Evolutionary conservation across 2,113 vertebrate species (phyloP), one percentile per base, ranked within the genome.

Genomic region (Bubo bubo): DNA sequence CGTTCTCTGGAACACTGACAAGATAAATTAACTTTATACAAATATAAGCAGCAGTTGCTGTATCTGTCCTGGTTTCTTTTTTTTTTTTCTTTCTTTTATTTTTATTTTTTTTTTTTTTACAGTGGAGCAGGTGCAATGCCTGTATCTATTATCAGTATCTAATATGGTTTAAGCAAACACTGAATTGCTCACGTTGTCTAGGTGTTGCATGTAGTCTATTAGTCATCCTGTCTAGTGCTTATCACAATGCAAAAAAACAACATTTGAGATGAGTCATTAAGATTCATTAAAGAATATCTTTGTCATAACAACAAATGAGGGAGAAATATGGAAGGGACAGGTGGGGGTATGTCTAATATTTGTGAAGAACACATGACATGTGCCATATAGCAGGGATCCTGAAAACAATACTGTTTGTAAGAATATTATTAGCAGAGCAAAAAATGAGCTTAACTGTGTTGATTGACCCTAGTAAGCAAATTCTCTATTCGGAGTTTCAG

Each of bases 161-260:
- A 93, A 95, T 93, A 96, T 20, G n/a, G 84, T 90, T 93, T 92
- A 89, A 93, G 79, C 90, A 95, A 95, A 96, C 68, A 93, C 41
- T 52, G 70, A 53, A 73, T 90, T 88, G 79, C 90, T 94, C 92
- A 95, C 7, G 35, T 96, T 94, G 92, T 95, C 94, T 95, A 96
- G 95, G 94, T 96, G 82, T 97, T 96, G 87, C 91, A 95, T 79
- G 62, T 62, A 93, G 79, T 14, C 56, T 80, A 34, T 98, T 97
- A 97, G 89, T 96, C 97, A 97, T 75, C 39, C 75, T 1, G 19
- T 90, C 75, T 75, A 87, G 70, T 64, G 27, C 87, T 96, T 97
- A 96, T 95, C 86, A 94, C 85, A 91, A 62, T 64, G 96, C 58
- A 55, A 93, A 88, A 96, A 95, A 94, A 92, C 85, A 95, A 88